Evolutionary conservation across 1,140 invertebrate species (phyloP), one percentile per base, ranked within the genome.

Genomic region (Thaumetopoea pityocampa): DNA sequence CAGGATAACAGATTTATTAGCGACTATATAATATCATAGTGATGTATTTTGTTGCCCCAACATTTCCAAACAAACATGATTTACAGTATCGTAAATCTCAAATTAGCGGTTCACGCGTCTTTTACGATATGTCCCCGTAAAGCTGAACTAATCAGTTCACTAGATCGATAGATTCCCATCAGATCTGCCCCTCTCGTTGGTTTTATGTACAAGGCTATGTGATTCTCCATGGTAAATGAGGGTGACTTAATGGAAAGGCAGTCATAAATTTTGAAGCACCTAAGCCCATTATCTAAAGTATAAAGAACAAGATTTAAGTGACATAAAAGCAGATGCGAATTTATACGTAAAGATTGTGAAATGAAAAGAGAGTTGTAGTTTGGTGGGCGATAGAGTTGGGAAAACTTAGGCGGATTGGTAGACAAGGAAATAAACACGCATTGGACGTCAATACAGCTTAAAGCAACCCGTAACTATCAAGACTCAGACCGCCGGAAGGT

Each of bases 31-130:
- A 40, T 15, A 30, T 15, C 11, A 30, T 15, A 20, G 16, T 34
- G 17, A 40, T 33, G 7, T 33, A 18, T 10, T 20, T n/a, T n/a
- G 41, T 64, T 57, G 61, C 68, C 58, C 57, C 64, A 68, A 68
- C 61, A 57, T 40, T 24, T 36, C 41, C 52, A 70, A 77, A 77
- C 70, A 73, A 42, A 52, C 43, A 47, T 73, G 55, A 80, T 80
- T 71, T 80, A 80, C 48, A 61, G 51, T 43, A 44, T 60, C 69
- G 66, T 80, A 80, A 80, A 80, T 76, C 63, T 68, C 57, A 61
- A 70, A 80, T 78, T 80, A 76, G 73, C 49, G 58, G 38, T 69
- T 69, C 54, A 74, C 44, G 67, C 33, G 42, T 27, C 32, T 74
- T 77, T 77, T 80, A 80, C 55, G 63, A 50, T 30, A 19, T 41